Evolutionary conservation across 2,797 vertebrate genomes (phyloP), one percentile per base, ranked within the genome.

Genomic region (Scleropages formosus): DNA sequence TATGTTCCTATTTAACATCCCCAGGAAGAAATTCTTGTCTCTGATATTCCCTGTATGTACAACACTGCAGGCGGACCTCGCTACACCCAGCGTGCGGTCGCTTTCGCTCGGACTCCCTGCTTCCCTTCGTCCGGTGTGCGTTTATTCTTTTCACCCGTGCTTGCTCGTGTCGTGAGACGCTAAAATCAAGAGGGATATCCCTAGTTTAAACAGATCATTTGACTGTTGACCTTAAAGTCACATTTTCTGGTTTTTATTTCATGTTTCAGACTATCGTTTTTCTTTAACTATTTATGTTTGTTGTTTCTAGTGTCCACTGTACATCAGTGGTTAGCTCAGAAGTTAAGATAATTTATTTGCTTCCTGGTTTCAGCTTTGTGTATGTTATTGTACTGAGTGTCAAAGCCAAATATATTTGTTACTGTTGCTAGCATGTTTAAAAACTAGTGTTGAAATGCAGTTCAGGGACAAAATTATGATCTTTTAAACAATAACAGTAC

Each of bases 81-180:
- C 6, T 39, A 2, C 39, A 6, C 39, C 31, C 31, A 39, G 31
- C n/a, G n/a, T 39, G 39, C 31, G 39, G 31, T 39, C 31, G 39
- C 31, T 39, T 31, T 39, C 56, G 53, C 58, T 12, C 58, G 58
- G 13, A 58, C 4, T 13, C 13, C 58, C 12, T 58, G 53, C 58
- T 13, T 13, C 53, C 53, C 11, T 58, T 53, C 13, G 12, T 58
- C 93, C 87, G 92, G 91, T 86, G 89, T 94, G 88, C 86, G 85
- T 78, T 59, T 88, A 91, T 91, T 91, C 81, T 89, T 86, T 89
- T 77, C 79, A 88, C 88, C 92, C 94, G 92, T 94, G 90, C 94
- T 94, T 95, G 95, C 93, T 95, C 92, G 96, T 96, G 95, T 98
- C 96, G 95, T 96, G 97, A 98, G 95, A 98, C 97, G 94, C 94